A percentile compares a stretch with the other conserved stretches of the same genome.
phyloP scores from a whole-genome alignment of 2,888 invertebrate species.

The Caenorhabditis macrosperma region DNA sequence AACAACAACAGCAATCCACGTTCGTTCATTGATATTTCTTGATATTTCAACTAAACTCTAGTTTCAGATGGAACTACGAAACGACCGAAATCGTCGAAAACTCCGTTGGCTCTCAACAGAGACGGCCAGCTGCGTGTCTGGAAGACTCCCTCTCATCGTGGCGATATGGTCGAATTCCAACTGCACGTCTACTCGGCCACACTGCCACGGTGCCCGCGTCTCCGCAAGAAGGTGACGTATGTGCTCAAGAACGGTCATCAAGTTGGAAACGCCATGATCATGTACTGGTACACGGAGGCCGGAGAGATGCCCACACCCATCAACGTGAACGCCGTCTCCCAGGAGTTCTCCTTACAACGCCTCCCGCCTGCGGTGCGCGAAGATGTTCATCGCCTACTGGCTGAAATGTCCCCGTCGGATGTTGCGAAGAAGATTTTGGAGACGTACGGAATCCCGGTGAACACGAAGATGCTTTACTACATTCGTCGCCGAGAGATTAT shows the following conservation, averaged over 20 bases:
- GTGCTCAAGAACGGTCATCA: slow-evolving; percentile 64
- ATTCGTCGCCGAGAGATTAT: slow-evolving; percentile 43
- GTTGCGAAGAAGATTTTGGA: slow-evolving; percentile 49
- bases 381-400: slow-evolving; percentile 51
- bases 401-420: slow-evolving; percentile 38
- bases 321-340: slow-evolving; percentile 24
- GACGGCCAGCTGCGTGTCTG: slow-evolving; percentile 54
- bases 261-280: slow-evolving; percentile 66
- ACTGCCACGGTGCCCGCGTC: slow-evolving; percentile 65
- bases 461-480: slow-evolving; percentile 46
- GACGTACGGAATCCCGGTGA: slow-evolving; percentile 55
- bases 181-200: slow-evolving; percentile 68
- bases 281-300: slow-evolving; percentile 66
- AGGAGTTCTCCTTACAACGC: slow-evolving; percentile 49
- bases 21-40: background rate
- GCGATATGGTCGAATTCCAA: slow-evolving; percentile 53
- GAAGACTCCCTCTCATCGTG: slow-evolving; percentile 35
- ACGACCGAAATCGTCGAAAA: slow-evolving; percentile 59
- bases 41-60: background rate
- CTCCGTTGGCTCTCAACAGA: slow-evolving; percentile 56
- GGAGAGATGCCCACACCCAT: slow-evolving; percentile 64
- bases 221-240: slow-evolving; percentile 67
- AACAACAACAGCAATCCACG: slow-evolving; percentile 49
- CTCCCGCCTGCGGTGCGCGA: slow-evolving; percentile 57
- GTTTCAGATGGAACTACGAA: slow-evolving; percentile 32